These are phyloP conservation scores for Stegostoma tigrinum DNA, from an alignment of 2,113 vertebrate genomes.

Conservation along the genomic window DNA sequence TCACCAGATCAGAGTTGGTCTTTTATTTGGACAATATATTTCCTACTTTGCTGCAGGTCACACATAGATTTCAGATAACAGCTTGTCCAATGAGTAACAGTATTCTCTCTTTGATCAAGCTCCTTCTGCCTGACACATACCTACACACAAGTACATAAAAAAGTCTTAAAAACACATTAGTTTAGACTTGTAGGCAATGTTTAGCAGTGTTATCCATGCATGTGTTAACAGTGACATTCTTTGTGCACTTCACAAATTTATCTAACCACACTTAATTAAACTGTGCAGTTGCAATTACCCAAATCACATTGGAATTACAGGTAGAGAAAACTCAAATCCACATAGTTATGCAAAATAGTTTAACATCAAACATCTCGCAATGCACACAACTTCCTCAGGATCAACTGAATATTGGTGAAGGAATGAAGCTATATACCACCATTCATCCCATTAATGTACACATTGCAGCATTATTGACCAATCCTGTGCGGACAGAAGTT, in stretches of 20 bases:
- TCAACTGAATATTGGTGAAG: neutral
- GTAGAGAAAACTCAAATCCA: neutral
- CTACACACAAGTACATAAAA: neutral
- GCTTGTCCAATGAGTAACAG: neutral
- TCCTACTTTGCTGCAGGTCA: neutral
- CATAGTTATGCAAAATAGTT: neutral
- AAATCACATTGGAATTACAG: neutral
- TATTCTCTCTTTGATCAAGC: neutral
- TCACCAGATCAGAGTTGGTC: neutral
- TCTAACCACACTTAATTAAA: neutral
- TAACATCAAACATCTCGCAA: neutral
- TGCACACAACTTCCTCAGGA: neutral
- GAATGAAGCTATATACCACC: neutral
- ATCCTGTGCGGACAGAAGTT: neutral
- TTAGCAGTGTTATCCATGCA: neutral
- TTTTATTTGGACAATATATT: neutral
- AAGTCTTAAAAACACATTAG: neutral
- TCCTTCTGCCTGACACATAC: neutral
- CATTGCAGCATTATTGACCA: neutral
- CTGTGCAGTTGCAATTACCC: neutral
- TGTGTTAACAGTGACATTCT: neutral
- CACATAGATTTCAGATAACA: neutral
- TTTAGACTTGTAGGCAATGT: neutral
- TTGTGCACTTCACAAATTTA: neutral
- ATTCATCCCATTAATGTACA: neutral